A percentile compares a stretch with the other conserved stretches of the same genome.
Evolutionary conservation across 1,140 invertebrate species (phyloP).

Genomic region (Calycopis cecrops): DNA sequence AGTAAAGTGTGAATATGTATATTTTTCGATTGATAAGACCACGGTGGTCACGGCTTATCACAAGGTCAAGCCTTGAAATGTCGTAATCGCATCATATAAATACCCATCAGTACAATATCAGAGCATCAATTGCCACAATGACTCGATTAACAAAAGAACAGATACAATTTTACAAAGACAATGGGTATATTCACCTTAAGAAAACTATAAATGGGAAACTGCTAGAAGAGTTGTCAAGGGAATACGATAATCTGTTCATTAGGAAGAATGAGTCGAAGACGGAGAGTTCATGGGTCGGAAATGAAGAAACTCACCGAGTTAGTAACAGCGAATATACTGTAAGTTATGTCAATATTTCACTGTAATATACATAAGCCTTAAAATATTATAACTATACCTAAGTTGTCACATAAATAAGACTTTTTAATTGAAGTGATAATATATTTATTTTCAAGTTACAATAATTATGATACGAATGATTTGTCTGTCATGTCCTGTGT

Average conservation of each 20-base stretch:
- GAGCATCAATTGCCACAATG: constrained; percentile 16
- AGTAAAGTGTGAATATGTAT: too few relatives aligned
- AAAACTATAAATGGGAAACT: constrained; percentile 35
- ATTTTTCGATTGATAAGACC: background rate
- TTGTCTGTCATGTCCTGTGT: too few relatives aligned
- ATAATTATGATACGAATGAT: too few relatives aligned
- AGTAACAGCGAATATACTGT: constrained; percentile 43
- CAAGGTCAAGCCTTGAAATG: background rate
- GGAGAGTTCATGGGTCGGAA: constrained; percentile 54
- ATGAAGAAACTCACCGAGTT: constrained; percentile 41
- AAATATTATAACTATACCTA: too few relatives aligned
- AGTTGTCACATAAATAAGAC: too few relatives aligned
- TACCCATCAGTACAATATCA: background rate
- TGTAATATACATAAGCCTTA: too few relatives aligned
- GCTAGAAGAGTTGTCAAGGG: constrained; percentile 31
- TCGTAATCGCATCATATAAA: background rate
- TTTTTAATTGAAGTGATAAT: too few relatives aligned
- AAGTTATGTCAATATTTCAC: constrained; percentile 18
- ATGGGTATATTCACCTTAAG: constrained; percentile 47
- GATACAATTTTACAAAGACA: constrained; percentile 51
- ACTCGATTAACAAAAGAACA: constrained; percentile 37
- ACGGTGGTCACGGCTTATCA: background rate
- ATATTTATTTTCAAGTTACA: too few relatives aligned
- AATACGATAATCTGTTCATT: constrained; percentile 50
- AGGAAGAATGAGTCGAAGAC: constrained; percentile 51